Conservation (phyloP, 2,113 vertebrate genomes). For the Sturnira hondurensis region DNA sequence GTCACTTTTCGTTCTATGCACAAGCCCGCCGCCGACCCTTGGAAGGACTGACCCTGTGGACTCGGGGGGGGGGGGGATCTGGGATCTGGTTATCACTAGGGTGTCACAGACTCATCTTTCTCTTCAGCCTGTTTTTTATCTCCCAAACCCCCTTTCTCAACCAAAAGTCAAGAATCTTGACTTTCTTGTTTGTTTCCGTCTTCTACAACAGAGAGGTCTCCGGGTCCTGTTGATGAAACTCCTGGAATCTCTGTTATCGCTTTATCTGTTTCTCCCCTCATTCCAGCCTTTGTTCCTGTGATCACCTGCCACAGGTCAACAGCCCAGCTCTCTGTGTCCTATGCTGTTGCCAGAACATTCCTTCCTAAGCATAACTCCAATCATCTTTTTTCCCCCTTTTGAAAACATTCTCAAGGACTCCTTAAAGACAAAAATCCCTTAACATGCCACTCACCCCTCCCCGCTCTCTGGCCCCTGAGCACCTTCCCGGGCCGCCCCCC, state of each 20-base stretch:
- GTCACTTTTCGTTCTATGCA: background rate
- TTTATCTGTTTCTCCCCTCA: background rate
- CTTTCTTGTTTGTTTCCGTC: background rate
- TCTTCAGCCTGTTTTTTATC: background rate
- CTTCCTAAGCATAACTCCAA: background rate
- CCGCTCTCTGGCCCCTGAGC: background rate
- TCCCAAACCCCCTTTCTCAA: background rate
- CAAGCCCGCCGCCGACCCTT: background rate
- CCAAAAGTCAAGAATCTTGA: background rate
- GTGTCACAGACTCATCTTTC: background rate
- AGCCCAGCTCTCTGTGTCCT: fast-evolving
- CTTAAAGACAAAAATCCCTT: background rate
- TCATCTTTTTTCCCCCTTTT: background rate
- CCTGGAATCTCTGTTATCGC: background rate
- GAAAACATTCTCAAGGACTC: background rate
- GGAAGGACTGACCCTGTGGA: background rate
- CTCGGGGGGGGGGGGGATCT: too few species aligned
- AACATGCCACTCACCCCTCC: background rate
- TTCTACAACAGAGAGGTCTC: background rate
- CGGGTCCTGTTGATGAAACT: background rate
- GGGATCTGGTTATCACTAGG: background rate
- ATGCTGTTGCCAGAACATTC: background rate
- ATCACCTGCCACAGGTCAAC: background rate
- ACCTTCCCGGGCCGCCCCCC: fast-evolving
- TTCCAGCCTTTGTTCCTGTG: background rate